Percentiles rank a stretch among this genome's conserved stretches.
These are phyloP conservation scores for Orthonychiurus folsomi DNA, from an alignment of 2,888 invertebrate species.

Conservation along the genomic window DNA sequence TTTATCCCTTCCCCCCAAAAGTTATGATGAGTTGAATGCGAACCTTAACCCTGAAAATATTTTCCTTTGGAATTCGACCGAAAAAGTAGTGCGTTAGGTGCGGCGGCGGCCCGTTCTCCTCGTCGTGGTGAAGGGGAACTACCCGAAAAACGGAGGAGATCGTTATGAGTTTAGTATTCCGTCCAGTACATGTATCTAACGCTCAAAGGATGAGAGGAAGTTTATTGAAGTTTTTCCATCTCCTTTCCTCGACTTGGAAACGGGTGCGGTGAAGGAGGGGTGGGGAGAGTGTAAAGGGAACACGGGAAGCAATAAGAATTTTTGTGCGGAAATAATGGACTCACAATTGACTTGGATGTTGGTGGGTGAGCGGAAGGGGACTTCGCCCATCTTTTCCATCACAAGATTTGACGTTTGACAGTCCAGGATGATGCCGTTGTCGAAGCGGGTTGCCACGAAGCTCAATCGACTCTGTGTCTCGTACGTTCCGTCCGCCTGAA, in stretches of 20 bases:
- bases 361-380: constrained; percentile 61
- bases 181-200: neutral
- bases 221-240: neutral
- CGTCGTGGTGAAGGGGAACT: too few species aligned
- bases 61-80: neutral
- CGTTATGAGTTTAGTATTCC: constrained; percentile 1
- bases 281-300: too few species aligned
- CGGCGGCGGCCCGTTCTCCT: too few species aligned
- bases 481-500: constrained; percentile 67
- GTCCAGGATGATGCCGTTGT: constrained; percentile 67
- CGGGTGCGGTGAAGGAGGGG: neutral
- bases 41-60: constrained; percentile 10
- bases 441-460: constrained; percentile 70
- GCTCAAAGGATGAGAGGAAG: constrained; percentile 4
- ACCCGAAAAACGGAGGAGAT: too few species aligned
- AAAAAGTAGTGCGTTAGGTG: neutral
- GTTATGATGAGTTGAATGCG: neutral
- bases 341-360: constrained; percentile 79
- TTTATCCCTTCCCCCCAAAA: neutral
- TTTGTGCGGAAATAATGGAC: constrained; percentile 45
- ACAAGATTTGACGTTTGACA: constrained; percentile 78
- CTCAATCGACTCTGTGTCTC: constrained; percentile 67
- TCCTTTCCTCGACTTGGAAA: neutral
- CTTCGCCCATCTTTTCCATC: constrained; percentile 60
- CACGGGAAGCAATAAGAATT: constrained; percentile 12